phyloP scores from a whole-genome alignment of 2,113 vertebrate genomes.

The Petroica traversi region DNA sequence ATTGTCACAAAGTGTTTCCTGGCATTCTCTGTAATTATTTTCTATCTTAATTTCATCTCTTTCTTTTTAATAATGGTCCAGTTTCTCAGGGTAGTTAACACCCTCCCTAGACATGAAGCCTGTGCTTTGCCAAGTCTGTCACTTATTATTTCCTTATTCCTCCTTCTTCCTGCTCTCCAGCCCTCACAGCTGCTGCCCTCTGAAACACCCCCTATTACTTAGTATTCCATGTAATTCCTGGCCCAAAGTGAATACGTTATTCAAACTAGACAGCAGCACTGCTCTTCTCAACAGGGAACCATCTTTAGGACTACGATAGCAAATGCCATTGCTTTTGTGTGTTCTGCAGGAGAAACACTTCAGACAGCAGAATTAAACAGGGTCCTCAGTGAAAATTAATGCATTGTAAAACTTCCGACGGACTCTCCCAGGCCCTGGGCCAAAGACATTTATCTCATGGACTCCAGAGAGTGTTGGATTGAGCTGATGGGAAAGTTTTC shows the following conservation, averaged over 20 bases:
- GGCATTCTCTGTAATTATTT: conserved; percentile 1
- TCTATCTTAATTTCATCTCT: conserved; percentile 1
- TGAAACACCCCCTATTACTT: background rate
- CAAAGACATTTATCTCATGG: background rate
- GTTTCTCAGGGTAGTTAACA: background rate
- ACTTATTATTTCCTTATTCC: background rate
- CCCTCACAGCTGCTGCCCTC: conserved; percentile 16
- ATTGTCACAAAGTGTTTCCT: background rate
- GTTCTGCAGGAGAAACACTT: background rate
- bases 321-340: background rate
- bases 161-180: background rate
- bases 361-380: background rate
- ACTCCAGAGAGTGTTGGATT: background rate
- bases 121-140: background rate
- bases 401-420: background rate
- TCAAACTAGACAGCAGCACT: background rate
- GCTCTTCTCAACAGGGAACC: background rate
- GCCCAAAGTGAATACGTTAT: background rate
- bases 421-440: background rate
- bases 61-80: background rate
- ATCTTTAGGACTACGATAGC: background rate
- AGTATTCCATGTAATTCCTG: background rate
- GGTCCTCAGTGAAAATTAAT: background rate
- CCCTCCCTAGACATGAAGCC: background rate
- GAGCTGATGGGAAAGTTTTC: background rate